These are phyloP conservation scores for Galeopterus variegatus DNA, from an alignment of 2,113 vertebrate genomes.

Conservation along the genomic window DNA sequence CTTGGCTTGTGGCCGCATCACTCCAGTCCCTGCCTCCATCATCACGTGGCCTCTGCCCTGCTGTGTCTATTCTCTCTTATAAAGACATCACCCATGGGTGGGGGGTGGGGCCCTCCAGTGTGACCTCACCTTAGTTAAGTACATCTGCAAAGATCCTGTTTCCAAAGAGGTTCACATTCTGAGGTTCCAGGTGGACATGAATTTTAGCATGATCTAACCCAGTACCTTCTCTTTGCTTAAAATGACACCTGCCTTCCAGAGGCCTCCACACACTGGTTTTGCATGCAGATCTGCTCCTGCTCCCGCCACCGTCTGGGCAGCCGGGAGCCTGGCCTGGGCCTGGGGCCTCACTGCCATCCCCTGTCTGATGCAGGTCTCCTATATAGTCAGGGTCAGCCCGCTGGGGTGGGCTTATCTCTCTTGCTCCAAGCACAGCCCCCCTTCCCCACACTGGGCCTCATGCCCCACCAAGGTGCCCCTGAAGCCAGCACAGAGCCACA, in stretches of 20 bases:
- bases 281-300: rapidly evolving
- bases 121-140: not conserved
- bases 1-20: not conserved
- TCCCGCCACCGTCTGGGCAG: too few relatives aligned
- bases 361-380: rapidly evolving
- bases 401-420: not conserved
- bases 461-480: too few relatives aligned
- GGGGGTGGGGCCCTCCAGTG: too few relatives aligned
- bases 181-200: rapidly evolving
- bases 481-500: too few relatives aligned
- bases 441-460: not conserved
- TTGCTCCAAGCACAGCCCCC: not conserved
- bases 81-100: not conserved
- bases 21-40: not conserved
- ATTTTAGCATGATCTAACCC: too few relatives aligned
- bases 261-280: rapidly evolving
- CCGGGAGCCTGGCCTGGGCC: rapidly evolving
- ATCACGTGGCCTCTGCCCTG: not conserved
- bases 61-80: not conserved
- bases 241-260: not conserved
- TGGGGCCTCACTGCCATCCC: too few relatives aligned
- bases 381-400: not conserved
- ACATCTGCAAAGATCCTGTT: not conserved
- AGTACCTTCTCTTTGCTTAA: not conserved
- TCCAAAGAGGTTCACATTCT: not conserved